Evolutionary conservation across 2,797 vertebrate species (phyloP).

Genomic region (Philypnodon macrostomus): DNA sequence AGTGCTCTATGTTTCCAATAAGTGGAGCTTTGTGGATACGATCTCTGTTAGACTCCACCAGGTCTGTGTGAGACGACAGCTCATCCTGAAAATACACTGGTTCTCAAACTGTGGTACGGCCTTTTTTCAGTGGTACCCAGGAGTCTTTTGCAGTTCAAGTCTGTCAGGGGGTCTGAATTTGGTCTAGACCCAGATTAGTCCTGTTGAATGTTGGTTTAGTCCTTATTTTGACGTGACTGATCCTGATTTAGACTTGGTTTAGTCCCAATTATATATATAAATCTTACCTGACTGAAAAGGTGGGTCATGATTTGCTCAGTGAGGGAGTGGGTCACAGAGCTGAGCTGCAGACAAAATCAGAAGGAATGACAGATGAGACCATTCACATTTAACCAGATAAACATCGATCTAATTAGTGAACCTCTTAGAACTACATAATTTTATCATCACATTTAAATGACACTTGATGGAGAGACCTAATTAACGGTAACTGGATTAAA

Average conservation of each 20-base stretch:
- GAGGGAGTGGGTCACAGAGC: slow-evolving; percentile 84
- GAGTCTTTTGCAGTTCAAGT: too few species aligned
- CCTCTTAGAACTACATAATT: not conserved
- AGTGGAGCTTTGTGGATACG: slow-evolving; percentile 79
- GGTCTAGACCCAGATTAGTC: too few species aligned
- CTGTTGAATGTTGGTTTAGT: too few species aligned
- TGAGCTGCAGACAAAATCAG: slow-evolving; percentile 70
- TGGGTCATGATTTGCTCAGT: slow-evolving; percentile 86
- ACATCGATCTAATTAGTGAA: slow-evolving; percentile 11
- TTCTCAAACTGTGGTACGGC: too few species aligned
- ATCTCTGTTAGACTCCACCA: slow-evolving; percentile 81
- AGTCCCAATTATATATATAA: not conserved
- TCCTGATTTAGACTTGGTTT: too few species aligned
- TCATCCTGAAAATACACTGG: slow-evolving; percentile 89
- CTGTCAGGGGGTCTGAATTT: too few species aligned
- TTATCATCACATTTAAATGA: slow-evolving; percentile 12
- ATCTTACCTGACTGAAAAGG: slow-evolving; percentile 86
- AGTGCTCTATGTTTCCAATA: slow-evolving; percentile 82
- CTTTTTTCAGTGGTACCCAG: too few species aligned
- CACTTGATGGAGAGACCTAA: slow-evolving; percentile 13
- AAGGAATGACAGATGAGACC: slow-evolving; percentile 1
- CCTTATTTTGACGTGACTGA: too few species aligned
- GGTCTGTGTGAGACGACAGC: slow-evolving; percentile 81
- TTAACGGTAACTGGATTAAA: slow-evolving; percentile 17
- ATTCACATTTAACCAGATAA: slow-evolving; percentile 4